Base-by-base conservation (phyloP, 2,888 invertebrate species). In the Stenodera caucasica region DNA sequence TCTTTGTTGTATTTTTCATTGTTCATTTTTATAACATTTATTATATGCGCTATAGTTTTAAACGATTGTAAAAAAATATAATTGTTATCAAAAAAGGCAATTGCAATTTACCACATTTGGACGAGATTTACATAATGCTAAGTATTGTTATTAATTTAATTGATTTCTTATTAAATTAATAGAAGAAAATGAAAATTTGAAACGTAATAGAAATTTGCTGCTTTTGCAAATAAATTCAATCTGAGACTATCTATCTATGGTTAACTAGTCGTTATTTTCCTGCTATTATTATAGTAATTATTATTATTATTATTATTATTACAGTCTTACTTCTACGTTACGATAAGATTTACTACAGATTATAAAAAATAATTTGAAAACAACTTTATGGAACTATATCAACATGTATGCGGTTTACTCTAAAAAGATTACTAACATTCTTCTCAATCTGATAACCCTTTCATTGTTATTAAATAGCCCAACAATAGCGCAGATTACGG, bases 301-400 rank as follows among this genome's bases (percentile, higher is more conserved):
- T 26, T 26, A 26, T 26, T 26, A 26, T 26, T 8, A 12, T 37
- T 45, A 15, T 45, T 45, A 60, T 60, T 53, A 35, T 57, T 56
- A 57, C 60, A 58, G 61, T 61, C 61, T 61, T 61, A 61, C 57
- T 32, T 18, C 61, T 61, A 61, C 61, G 61, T 61, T 55, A 58
- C 52, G 51, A 55, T 61, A 58, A 61, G 52, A 53, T 58, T 55
- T 51, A 61, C 61, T 61, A 61, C 61, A 29, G 61, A 71, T 71
- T 69, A 72, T 72, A 74, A 74, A 73, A 73, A 74, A 73, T 73
- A 74, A 72, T 73, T 70, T 72, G 69, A 74, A 57, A 72, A 70
- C 70, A 72, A 72, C 59, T 70, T 73, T 72, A 70, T 51, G 66
- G 67, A 68, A 68, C 72, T 74, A 72, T 69, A 23, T 45, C n/a